Evolutionary conservation across 2,888 invertebrate species (phyloP).

Genomic region (Parnassius smintheus): DNA sequence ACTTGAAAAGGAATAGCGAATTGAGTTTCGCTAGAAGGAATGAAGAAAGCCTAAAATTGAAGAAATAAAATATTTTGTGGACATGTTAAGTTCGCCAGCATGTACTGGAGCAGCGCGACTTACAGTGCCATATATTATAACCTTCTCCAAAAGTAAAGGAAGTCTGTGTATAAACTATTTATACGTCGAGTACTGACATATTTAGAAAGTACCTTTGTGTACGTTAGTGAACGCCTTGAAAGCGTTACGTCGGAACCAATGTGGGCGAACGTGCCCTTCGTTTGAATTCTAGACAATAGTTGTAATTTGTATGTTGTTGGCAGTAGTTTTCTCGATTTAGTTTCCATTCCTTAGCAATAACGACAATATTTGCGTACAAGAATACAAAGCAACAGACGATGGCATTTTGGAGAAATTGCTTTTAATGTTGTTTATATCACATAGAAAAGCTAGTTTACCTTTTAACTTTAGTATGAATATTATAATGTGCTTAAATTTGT

Average conservation of each 20-base stretch:
- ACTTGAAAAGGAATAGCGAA: too few relatives aligned
- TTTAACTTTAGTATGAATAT: too few relatives aligned
- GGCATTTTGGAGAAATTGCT: slow-evolving; percentile 11
- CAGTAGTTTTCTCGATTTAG: not conserved
- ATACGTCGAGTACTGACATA: not conserved
- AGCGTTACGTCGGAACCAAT: slow-evolving; percentile 11
- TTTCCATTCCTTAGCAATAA: slow-evolving; percentile 2
- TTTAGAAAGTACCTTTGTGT: slow-evolving; percentile 10
- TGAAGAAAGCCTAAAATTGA: too few relatives aligned
- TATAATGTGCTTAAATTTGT: too few relatives aligned
- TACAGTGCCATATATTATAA: too few relatives aligned
- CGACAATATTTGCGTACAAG: slow-evolving; percentile 6
- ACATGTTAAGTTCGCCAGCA: too few relatives aligned
- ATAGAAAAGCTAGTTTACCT: too few relatives aligned
- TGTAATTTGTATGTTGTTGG: not conserved
- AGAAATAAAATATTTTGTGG: too few relatives aligned
- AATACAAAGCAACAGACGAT: slow-evolving; percentile 1
- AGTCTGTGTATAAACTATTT: too few relatives aligned
- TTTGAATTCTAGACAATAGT: slow-evolving; percentile 10
- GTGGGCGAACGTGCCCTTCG: slow-evolving; percentile 14
- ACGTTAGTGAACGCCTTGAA: not conserved
- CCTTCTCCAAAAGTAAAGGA: too few relatives aligned
- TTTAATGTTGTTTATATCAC: slow-evolving; percentile 14
- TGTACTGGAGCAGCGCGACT: too few relatives aligned
- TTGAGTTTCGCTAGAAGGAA: too few relatives aligned